A percentile compares a stretch with the other conserved stretches of the same genome.
Conservation (phyloP, 2,113 vertebrate species). For the Boleophthalmus pectinirostris region DNA sequence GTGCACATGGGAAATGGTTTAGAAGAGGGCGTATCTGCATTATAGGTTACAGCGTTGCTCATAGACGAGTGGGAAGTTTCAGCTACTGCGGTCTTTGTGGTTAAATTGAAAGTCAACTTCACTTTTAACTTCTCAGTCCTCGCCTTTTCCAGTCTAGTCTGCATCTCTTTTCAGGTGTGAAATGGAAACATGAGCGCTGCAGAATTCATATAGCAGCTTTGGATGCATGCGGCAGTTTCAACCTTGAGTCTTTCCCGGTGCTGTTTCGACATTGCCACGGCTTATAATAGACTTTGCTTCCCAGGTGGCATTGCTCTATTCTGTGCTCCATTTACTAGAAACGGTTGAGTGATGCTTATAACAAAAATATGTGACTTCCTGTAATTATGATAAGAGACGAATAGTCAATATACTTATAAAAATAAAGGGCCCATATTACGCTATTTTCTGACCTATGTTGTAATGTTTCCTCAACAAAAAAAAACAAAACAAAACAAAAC, state of each 20-base stretch:
- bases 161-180: conserved; percentile 14
- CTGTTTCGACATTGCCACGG: conserved; percentile 35
- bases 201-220: conserved; percentile 42
- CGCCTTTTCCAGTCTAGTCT: neutral
- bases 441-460: too few species aligned
- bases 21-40: neutral
- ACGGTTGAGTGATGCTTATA: conserved; percentile 18
- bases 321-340: conserved; percentile 38
- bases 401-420: neutral
- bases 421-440: too few species aligned
- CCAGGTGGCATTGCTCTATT: conserved; percentile 48
- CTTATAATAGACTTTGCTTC: conserved; percentile 47
- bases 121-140: neutral
- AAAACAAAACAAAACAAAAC: too few species aligned
- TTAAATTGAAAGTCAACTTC: neutral
- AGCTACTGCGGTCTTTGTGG: conserved; percentile 3
- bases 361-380: neutral
- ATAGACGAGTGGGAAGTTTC: neutral
- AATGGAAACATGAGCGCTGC: conserved; percentile 2
- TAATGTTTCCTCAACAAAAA: too few species aligned
- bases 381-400: neutral
- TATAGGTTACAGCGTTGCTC: neutral
- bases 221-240: conserved; percentile 25
- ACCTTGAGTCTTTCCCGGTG: conserved; percentile 44
- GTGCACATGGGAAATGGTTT: too few species aligned